Evolutionary conservation across 1,140 invertebrate species (phyloP).

Genomic region (Ceratosolen fusciceps): DNA sequence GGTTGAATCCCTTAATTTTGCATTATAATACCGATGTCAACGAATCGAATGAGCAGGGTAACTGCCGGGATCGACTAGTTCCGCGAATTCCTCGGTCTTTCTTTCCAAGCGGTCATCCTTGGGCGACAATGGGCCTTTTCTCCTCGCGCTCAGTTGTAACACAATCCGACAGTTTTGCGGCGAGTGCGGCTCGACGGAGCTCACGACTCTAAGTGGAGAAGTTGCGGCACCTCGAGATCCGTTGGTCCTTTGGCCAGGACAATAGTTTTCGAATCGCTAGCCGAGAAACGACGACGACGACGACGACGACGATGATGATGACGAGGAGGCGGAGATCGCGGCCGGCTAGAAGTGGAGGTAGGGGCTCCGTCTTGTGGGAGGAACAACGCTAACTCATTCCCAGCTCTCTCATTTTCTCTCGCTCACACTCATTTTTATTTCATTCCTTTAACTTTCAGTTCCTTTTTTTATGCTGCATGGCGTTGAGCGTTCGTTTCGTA

Average conservation of each 20-base stretch:
- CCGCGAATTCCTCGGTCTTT: background rate
- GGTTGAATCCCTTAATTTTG: too few species aligned
- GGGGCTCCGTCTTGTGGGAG: constrained; percentile 64
- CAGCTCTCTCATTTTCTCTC: constrained; percentile 54
- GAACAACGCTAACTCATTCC: constrained; percentile 66
- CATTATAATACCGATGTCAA: too few species aligned
- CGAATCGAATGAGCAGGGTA: background rate
- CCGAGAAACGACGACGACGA: constrained; percentile 44
- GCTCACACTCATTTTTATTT: too few species aligned
- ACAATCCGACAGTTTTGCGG: constrained; percentile 48
- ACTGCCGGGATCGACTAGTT: background rate
- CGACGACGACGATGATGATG: constrained; percentile 44
- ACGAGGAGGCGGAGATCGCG: background rate
- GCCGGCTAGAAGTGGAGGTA: background rate
- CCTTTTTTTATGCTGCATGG: background rate
- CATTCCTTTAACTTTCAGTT: background rate
- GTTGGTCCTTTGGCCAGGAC: constrained; percentile 42
- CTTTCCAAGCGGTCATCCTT: background rate
- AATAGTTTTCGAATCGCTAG: constrained; percentile 49
- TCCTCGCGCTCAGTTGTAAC: constrained; percentile 26
- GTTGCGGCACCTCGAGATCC: constrained; percentile 20
- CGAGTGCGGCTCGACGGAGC: constrained; percentile 42
- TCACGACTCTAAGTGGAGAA: constrained; percentile 36
- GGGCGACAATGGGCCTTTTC: constrained; percentile 32
- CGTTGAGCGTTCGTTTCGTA: constrained; percentile 14